Conservation (phyloP, 2,113 vertebrate genomes). For the Okapia johnstoni region DNA sequence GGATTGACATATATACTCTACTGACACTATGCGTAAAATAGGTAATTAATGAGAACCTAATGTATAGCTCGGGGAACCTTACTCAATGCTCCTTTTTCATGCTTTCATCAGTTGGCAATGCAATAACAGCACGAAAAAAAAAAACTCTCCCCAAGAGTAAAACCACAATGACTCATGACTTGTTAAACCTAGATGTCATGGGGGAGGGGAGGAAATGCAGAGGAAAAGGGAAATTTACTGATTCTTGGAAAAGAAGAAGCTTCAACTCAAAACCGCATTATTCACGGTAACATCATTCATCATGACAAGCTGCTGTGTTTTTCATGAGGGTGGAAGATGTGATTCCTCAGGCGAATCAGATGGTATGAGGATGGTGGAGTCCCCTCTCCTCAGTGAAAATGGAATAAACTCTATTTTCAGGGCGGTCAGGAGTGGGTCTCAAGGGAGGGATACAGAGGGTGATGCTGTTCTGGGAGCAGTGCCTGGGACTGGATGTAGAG, state of each 20-base stretch:
- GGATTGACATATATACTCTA: neutral
- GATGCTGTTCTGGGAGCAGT: neutral
- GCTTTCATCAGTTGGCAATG: conserved; percentile 27
- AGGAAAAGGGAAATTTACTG: neutral
- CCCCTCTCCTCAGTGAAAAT: neutral
- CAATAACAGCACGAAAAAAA: neutral
- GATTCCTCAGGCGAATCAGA: neutral
- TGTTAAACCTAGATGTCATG: conserved; percentile 18
- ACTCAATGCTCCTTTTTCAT: neutral
- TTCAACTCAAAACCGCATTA: conserved; percentile 30
- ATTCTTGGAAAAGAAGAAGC: conserved; percentile 19
- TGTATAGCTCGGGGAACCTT: neutral
- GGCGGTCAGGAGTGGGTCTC: neutral
- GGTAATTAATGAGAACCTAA: neutral
- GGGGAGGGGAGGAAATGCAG: neutral
- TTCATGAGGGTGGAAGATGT: neutral
- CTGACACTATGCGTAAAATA: accelerated
- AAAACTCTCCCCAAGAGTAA: conserved; percentile 48
- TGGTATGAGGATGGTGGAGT: neutral
- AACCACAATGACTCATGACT: conserved; percentile 56
- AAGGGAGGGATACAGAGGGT: neutral
- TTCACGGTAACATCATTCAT: neutral
- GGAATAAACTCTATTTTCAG: neutral
- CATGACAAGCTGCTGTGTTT: neutral
- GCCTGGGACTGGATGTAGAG: too few relatives aligned